These are phyloP conservation scores for Arvicola amphibius DNA, from an alignment of 2,797 vertebrate genomes.

Conservation along the genomic window DNA sequence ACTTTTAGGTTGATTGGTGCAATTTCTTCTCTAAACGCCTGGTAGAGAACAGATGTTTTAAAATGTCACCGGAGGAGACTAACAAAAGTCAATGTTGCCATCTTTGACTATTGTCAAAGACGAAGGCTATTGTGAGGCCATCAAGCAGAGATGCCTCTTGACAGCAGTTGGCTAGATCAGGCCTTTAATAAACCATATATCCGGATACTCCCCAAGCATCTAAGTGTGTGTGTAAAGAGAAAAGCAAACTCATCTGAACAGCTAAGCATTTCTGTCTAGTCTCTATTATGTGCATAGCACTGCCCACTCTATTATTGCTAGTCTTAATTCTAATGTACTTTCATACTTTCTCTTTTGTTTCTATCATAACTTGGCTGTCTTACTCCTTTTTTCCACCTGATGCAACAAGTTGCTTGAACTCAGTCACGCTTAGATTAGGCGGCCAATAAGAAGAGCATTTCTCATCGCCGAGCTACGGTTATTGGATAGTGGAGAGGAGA, in stretches of 20 bases:
- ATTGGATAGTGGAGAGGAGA: not conserved
- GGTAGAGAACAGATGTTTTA: conserved; percentile 49
- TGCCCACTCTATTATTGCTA: not conserved
- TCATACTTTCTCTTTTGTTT: not conserved
- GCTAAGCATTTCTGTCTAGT: not conserved
- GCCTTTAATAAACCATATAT: not conserved
- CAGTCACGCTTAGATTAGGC: conserved; percentile 4
- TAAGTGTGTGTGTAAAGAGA: not conserved
- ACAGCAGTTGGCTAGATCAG: not conserved
- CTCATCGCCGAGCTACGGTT: not conserved
- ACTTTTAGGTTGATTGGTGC: conserved; percentile 94
- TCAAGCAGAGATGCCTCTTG: not conserved
- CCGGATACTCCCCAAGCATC: not conserved
- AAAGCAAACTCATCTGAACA: not conserved
- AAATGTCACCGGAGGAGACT: conserved; percentile 33
- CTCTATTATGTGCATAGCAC: not conserved
- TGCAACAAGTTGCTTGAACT: not conserved
- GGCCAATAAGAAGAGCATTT: not conserved
- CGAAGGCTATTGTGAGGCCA: not conserved
- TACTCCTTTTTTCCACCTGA: conserved; percentile 1
- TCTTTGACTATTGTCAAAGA: not conserved
- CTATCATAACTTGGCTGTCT: not conserved
- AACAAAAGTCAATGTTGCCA: not conserved
- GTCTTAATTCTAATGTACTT: conserved; percentile 10
- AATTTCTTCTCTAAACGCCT: conserved; percentile 96